A percentile compares a stretch with the other conserved stretches of the same genome.
These are phyloP conservation scores for Microchrysa polita DNA, from an alignment of 2,888 invertebrate genomes.

Conservation along the genomic window DNA sequence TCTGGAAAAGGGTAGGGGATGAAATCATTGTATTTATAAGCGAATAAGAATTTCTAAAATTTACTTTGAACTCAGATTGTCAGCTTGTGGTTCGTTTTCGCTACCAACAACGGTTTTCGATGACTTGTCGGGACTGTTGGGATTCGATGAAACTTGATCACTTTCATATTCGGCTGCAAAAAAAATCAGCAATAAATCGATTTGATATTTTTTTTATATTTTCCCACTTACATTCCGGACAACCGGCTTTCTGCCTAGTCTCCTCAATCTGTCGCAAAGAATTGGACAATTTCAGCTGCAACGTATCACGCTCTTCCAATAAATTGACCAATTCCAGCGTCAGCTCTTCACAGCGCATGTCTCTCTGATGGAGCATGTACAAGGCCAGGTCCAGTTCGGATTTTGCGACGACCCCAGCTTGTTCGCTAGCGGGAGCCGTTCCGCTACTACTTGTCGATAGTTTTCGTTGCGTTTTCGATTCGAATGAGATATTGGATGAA, in stretches of 20 bases:
- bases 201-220: not conserved
- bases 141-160: slow-evolving; percentile 49
- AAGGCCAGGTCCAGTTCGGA: slow-evolving; percentile 82
- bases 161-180: slow-evolving; percentile 49
- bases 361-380: slow-evolving; percentile 87
- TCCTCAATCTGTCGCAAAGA: slow-evolving; percentile 80
- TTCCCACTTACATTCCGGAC: slow-evolving; percentile 53
- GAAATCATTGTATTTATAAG: too few relatives aligned
- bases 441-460: slow-evolving; percentile 29
- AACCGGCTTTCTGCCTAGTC: slow-evolving; percentile 59
- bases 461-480: slow-evolving; percentile 26
- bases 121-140: slow-evolving; percentile 46
- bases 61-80: slow-evolving; percentile 61
- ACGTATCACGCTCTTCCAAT: slow-evolving; percentile 84
- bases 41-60: too few relatives aligned
- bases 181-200: not conserved
- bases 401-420: slow-evolving; percentile 58
- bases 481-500: slow-evolving; percentile 33
- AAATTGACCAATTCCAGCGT: slow-evolving; percentile 84
- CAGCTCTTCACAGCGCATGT: slow-evolving; percentile 86
- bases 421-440: slow-evolving; percentile 1
- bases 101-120: slow-evolving; percentile 41
- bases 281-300: slow-evolving; percentile 84
- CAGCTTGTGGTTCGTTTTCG: slow-evolving; percentile 47
- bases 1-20: slow-evolving; percentile 34